Evolutionary conservation across 2,797 vertebrate species (phyloP).

Genomic region (Brachyalestes nurse): DNA sequence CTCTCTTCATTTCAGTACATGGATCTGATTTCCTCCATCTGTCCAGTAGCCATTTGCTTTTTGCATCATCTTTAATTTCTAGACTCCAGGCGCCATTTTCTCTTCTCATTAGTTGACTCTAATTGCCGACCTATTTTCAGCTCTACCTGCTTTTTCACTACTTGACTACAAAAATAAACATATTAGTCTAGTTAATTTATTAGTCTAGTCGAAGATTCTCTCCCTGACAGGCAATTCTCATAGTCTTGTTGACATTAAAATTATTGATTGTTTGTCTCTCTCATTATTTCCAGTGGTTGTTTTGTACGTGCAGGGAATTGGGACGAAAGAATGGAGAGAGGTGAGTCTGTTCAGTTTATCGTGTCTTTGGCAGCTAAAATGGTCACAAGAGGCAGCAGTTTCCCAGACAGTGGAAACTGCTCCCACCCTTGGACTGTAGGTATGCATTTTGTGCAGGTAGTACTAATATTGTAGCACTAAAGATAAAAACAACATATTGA

Average conservation of each 20-base stretch:
- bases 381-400: neutral
- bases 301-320: constrained; percentile 88
- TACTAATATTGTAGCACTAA: no score
- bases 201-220: neutral
- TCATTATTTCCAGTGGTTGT: constrained; percentile 84
- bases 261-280: constrained; percentile 48
- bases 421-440: no score
- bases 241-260: neutral
- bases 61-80: neutral
- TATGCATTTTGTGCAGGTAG: no score
- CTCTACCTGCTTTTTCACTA: neutral
- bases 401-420: neutral
- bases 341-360: constrained; percentile 76
- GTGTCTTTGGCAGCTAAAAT: neutral
- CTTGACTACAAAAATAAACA: neutral
- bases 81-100: neutral
- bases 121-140: neutral
- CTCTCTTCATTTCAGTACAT: constrained; percentile 28
- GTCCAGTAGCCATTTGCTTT: neutral
- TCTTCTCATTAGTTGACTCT: neutral
- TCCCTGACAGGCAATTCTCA: neutral
- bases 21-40: constrained; percentile 21
- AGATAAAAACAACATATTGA: no score
- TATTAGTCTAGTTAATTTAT: neutral
- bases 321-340: constrained; percentile 97